Percentiles rank a stretch among this genome's conserved stretches.
These are phyloP conservation scores for Camelus bactrianus DNA, from an alignment of 2,113 vertebrate species.

Conservation along the genomic window DNA sequence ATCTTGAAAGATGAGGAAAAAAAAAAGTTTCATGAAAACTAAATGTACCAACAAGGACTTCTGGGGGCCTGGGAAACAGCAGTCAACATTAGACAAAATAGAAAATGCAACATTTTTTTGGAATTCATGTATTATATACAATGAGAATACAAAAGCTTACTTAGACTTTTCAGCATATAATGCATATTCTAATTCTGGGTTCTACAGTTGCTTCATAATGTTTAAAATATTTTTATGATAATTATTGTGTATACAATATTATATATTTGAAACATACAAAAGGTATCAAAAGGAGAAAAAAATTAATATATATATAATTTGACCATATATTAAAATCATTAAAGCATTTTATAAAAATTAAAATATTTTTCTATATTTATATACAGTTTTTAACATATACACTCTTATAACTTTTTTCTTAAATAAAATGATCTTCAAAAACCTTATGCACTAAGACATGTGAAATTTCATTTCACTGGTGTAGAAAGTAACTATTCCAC, in stretches of 20 bases:
- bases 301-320: not conserved
- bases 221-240: not conserved
- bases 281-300: not conserved
- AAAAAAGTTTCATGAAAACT: not conserved
- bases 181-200: not conserved
- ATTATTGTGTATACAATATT: not conserved
- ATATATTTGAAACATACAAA: not conserved
- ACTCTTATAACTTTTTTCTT: not conserved
- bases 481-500: not conserved
- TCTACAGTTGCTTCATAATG: not conserved
- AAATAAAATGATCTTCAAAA: not conserved
- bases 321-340: not conserved
- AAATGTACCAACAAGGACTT: not conserved
- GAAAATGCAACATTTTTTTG: not conserved
- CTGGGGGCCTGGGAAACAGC: not conserved
- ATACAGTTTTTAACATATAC: not conserved
- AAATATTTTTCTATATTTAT: not conserved
- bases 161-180: not conserved
- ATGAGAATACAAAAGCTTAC: not conserved
- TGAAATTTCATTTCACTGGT: not conserved
- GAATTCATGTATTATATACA: not conserved
- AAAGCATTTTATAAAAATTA: not conserved
- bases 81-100: not conserved
- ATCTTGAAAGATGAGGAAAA: not conserved
- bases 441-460: not conserved